A percentile compares a stretch with the other conserved stretches of the same genome.
phyloP scores from a whole-genome alignment of 2,113 vertebrate genomes.

The Leptobrachium ailaonicum region DNA sequence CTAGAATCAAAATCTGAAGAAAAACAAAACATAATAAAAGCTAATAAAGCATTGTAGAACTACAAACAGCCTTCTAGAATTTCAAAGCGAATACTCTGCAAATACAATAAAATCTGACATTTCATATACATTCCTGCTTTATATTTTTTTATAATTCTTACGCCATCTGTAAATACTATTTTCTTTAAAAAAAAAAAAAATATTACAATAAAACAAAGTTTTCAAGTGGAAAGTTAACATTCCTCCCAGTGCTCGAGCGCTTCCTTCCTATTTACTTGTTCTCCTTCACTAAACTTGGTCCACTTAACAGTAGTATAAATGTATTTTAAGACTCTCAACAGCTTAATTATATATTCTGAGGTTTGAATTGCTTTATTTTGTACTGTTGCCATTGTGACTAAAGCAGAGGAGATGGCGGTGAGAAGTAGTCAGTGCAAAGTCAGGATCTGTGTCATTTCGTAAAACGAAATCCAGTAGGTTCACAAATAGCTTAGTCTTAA shows the following conservation, averaged over 20 bases:
- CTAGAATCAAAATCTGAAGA: slow-evolving; percentile 75
- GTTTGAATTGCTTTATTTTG: slow-evolving; percentile 77
- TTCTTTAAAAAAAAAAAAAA: slow-evolving; percentile 80
- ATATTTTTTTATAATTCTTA: slow-evolving; percentile 86
- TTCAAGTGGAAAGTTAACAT: slow-evolving; percentile 87
- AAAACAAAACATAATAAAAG: slow-evolving; percentile 86
- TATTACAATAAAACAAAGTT: slow-evolving; percentile 91
- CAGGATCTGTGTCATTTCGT: slow-evolving; percentile 71
- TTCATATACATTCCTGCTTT: slow-evolving; percentile 96
- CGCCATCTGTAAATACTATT: slow-evolving; percentile 93
- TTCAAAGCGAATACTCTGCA: slow-evolving; percentile 92
- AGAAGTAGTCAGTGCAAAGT: slow-evolving; percentile 84
- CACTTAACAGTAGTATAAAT: slow-evolving; percentile 81
- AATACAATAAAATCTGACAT: slow-evolving; percentile 94
- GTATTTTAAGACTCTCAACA: slow-evolving; percentile 82
- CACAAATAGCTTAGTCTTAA: slow-evolving; percentile 60
- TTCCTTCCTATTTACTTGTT: slow-evolving; percentile 73
- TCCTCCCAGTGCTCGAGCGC: slow-evolving; percentile 70
- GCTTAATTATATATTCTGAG: slow-evolving; percentile 85
- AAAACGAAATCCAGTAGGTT: slow-evolving; percentile 70
- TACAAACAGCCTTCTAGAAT: slow-evolving; percentile 90
- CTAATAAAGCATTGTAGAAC: slow-evolving; percentile 90
- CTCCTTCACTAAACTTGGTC: slow-evolving; percentile 79
- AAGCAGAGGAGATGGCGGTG: slow-evolving; percentile 79
- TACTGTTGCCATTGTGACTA: slow-evolving; percentile 75